phyloP scores from a whole-genome alignment of 2,888 invertebrate genomes.

The Microchrysa polita region DNA sequence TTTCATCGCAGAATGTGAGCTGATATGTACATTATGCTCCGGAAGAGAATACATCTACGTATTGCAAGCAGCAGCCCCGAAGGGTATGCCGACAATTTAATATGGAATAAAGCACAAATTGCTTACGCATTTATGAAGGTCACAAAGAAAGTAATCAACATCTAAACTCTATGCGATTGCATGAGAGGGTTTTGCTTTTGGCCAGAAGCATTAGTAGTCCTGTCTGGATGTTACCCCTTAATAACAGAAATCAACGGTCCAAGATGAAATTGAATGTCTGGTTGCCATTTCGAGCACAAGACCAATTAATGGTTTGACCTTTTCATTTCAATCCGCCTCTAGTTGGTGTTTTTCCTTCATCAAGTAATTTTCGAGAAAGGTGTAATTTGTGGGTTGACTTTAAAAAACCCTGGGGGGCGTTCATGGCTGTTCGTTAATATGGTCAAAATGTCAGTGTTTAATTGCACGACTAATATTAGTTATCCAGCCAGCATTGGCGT shows the following conservation, averaged over 20 bases:
- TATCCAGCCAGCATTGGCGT: too few species aligned
- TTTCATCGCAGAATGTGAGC: not conserved
- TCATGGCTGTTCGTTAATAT: too few species aligned
- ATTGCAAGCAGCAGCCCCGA: constrained; percentile 2
- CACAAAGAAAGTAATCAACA: constrained; percentile 30
- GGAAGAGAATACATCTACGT: too few species aligned
- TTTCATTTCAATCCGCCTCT: not conserved
- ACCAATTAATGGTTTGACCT: constrained; percentile 28
- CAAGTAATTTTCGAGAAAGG: not conserved
- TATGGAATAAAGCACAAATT: constrained; percentile 29
- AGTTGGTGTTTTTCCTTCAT: not conserved
- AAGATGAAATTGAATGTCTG: constrained; percentile 35
- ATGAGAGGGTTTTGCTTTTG: not conserved
- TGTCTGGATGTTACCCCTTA: not conserved
- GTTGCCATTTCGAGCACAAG: constrained; percentile 24
- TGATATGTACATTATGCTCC: not conserved
- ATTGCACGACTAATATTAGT: too few species aligned
- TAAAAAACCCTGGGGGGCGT: not conserved
- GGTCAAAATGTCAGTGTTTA: too few species aligned
- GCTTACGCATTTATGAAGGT: constrained; percentile 17
- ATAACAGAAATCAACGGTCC: constrained; percentile 8
- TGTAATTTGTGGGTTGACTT: not conserved
- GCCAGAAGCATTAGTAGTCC: not conserved
- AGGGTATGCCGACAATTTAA: constrained; percentile 9
- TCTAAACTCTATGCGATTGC: constrained; percentile 1